phyloP scores from a whole-genome alignment of 1,140 invertebrate species.

The Caerostris darwini region DNA sequence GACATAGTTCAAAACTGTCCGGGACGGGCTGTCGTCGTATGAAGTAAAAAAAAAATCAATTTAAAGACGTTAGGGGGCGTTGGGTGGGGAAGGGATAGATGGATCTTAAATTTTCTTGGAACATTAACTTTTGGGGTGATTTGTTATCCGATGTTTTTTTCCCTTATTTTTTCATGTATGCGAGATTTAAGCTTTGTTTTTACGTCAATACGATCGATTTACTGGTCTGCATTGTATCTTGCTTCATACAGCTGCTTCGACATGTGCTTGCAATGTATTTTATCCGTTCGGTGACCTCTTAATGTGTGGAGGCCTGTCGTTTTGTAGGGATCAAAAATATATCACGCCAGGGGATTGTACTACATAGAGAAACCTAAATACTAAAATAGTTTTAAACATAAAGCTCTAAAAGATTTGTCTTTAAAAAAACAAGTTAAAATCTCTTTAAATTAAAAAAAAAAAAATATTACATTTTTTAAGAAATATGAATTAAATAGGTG shows the following conservation, averaged over 20 bases:
- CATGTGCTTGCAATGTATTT: no score
- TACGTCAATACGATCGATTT: slow-evolving; percentile 48
- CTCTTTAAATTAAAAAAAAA: no score
- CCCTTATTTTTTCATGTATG: background rate
- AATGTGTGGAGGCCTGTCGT: no score
- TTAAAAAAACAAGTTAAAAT: no score
- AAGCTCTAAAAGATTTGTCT: no score
- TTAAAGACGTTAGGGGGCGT: background rate
- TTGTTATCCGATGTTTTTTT: slow-evolving; percentile 56
- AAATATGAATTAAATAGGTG: no score
- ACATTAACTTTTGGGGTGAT: slow-evolving; percentile 67
- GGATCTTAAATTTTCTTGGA: slow-evolving; percentile 71
- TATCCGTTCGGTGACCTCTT: no score
- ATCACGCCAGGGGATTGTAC: no score
- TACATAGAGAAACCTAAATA: no score
- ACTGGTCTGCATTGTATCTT: background rate
- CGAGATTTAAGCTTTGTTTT: slow-evolving; percentile 6
- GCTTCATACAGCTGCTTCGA: background rate
- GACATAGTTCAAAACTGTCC: slow-evolving; percentile 56
- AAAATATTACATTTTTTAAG: no score
- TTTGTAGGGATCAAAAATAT: no score
- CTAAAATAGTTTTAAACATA: no score
- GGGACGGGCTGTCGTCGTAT: background rate
- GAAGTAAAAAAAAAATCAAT: slow-evolving; percentile 3
- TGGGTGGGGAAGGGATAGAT: slow-evolving; percentile 14